These are phyloP conservation scores for Scaptomyza caliginosa DNA, from an alignment of 2,888 invertebrate genomes.

Conservation along the genomic window DNA sequence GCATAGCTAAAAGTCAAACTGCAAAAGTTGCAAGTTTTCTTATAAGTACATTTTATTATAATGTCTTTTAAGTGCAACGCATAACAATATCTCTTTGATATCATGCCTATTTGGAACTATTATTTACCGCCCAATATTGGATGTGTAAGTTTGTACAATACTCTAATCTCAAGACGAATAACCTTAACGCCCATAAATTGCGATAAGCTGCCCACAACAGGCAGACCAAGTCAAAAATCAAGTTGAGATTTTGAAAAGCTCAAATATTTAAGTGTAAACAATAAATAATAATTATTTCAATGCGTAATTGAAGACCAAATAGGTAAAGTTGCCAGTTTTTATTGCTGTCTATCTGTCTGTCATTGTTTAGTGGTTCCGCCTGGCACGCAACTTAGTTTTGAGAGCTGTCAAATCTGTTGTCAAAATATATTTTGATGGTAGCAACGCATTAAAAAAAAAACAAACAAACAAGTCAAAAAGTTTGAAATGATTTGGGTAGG, in stretches of 20 bases:
- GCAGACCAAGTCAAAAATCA: conserved; percentile 3
- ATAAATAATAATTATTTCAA: conserved; percentile 68
- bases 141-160: conserved; percentile 10
- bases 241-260: conserved; percentile 22
- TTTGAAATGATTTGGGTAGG: no score
- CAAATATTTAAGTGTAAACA: conserved; percentile 70
- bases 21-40: background rate
- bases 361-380: conserved; percentile 31
- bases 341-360: conserved; percentile 3
- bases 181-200: conserved; percentile 9
- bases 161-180: conserved; percentile 35
- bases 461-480: background rate
- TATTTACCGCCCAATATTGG: conserved; percentile 20
- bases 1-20: background rate
- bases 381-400: conserved; percentile 46
- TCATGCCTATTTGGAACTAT: conserved; percentile 4
- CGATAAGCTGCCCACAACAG: conserved; percentile 25
- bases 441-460: conserved; percentile 7
- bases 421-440: conserved; percentile 21
- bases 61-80: background rate
- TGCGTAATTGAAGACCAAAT: conserved; percentile 61
- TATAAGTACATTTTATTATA: background rate
- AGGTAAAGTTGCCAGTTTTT: conserved; percentile 19
- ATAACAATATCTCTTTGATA: background rate
- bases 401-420: conserved; percentile 62